Percentiles rank a stretch among this genome's conserved stretches.
phyloP scores from a whole-genome alignment of 2,797 vertebrate species.

The Coendou prehensilis region DNA sequence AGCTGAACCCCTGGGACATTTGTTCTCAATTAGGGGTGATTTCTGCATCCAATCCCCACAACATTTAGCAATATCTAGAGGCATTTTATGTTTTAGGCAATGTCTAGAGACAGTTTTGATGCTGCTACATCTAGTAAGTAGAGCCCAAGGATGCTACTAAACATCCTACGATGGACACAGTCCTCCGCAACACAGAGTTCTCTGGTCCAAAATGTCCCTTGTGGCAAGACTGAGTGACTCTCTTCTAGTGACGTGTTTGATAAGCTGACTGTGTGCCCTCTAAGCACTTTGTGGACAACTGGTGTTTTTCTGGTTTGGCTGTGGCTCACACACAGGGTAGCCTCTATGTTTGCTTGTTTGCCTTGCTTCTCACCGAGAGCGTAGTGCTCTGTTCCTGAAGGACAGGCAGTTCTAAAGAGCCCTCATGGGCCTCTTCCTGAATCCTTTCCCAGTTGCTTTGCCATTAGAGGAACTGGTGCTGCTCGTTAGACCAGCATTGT shows the following conservation, averaged over 20 bases:
- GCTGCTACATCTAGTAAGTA: too few species aligned
- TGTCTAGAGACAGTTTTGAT: neutral
- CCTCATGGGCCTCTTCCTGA: neutral
- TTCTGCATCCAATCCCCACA: neutral
- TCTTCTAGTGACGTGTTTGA: neutral
- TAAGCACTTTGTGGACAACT: neutral
- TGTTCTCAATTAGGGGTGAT: neutral
- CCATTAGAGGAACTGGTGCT: neutral
- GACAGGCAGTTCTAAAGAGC: neutral
- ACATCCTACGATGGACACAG: neutral
- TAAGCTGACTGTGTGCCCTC: neutral
- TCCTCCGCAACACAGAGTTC: neutral
- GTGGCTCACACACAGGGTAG: neutral
- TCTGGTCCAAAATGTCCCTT: neutral
- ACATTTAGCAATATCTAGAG: neutral
- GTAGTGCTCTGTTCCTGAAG: neutral
- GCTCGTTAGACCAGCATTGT: neutral
- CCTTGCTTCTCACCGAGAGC: neutral
- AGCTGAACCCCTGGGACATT: neutral
- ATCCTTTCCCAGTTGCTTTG: neutral
- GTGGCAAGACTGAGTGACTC: neutral
- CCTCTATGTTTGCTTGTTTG: neutral
- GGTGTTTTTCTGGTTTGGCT: neutral
- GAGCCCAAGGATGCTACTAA: neutral
- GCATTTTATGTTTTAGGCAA: neutral